Conservation (phyloP, 2,888 invertebrate genomes). For the Germaria angustata region DNA sequence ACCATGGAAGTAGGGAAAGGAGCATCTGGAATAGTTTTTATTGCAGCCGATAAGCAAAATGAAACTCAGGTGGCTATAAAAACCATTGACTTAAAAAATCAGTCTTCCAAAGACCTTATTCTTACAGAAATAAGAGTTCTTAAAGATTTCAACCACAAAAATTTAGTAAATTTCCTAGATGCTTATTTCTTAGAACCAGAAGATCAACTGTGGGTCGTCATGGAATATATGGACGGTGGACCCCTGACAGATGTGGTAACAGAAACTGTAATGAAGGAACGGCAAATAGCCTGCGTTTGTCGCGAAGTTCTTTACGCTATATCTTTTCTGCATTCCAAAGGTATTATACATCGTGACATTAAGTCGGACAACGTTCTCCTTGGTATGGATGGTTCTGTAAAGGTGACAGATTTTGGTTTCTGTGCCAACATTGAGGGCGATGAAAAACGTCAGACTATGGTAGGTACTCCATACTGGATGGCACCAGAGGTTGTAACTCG, state of each 20-base stretch:
- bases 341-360: constrained; percentile 96
- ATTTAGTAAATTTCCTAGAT: constrained; percentile 96
- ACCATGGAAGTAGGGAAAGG: constrained; percentile 94
- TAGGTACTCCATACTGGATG: constrained; percentile 98
- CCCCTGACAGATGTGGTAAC: constrained; percentile 98
- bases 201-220: constrained; percentile 97
- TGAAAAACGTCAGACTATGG: constrained; percentile 97
- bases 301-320: constrained; percentile 93
- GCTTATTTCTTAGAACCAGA: constrained; percentile 94
- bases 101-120: constrained; percentile 97
- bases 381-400: constrained; percentile 94
- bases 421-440: constrained; percentile 97
- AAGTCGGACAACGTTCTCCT: constrained; percentile 98
- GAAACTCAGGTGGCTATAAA: constrained; percentile 94
- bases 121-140: constrained; percentile 96
- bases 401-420: constrained; percentile 98
- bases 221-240: constrained; percentile 97
- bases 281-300: constrained; percentile 97
- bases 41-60: constrained; percentile 87
- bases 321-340: constrained; percentile 92
- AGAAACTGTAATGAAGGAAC: constrained; percentile 97
- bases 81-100: constrained; percentile 96
- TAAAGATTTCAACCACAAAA: constrained; percentile 94
- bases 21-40: constrained; percentile 95
- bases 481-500: constrained; percentile 97